Evolutionary conservation across 2,113 vertebrate species (phyloP), one percentile per base, ranked within the genome.

Genomic region (Plectropomus leopardus): DNA sequence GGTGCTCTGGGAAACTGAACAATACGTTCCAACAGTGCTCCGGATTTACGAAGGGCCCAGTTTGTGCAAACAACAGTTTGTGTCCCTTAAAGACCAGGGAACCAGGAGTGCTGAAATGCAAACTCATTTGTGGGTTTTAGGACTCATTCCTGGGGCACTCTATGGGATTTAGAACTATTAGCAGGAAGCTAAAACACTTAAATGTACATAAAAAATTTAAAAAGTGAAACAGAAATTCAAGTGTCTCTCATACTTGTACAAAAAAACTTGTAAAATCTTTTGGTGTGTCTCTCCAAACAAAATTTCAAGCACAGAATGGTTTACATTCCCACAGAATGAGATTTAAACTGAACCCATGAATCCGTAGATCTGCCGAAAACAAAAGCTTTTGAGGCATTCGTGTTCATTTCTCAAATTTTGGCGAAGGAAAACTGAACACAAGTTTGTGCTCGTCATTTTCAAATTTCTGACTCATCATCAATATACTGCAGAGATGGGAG

Each of bases 391-490:
- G 5, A 0, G 13, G 2, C 7, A 2, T 8, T 36, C 10, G 13
- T 10, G 24, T 61, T 40, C 4, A 57, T 67, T 69, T 47, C n/a
- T 77, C 40, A 28, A n/a, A 50, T 32, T 40, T 24, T 2, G 17
- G 30, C 1, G 0, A 16, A 7, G 26, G 14, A 5, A 51, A 36
- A 34, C 13, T 17, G 7, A 24, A 32, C 3, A 23, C 24, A 34
- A 3, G 4, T 13, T 17, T 4, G 8, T 11, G 32, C 4, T 13
- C 0, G n/a, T 32, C 30, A 32, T 45, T 65, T 48, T 92, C 51
- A 93, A 4, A 84, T 88, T 55, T 89, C 76, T 4, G 90, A 92
- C 53, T 94, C 90, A 3, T 94, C 86, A 23, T 88, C 80, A 5
- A 88, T 90, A 54, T 50, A 83, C 67, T 83, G 87, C 44, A 89